These are phyloP conservation scores for Hirudinaria manillensis DNA, from an alignment of 2,888 invertebrate genomes.

Conservation along the genomic window DNA sequence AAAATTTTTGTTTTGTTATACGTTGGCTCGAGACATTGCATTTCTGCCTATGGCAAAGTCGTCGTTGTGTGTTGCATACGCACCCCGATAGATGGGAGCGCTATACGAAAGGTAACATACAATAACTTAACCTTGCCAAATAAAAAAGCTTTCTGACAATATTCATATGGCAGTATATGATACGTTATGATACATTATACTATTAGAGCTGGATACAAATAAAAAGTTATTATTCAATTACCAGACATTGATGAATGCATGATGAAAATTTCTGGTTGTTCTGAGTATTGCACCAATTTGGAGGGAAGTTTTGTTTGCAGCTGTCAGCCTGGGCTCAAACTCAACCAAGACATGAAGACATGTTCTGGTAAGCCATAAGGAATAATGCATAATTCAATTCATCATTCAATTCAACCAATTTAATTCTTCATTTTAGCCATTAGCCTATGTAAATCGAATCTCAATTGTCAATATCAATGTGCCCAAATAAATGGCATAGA, in stretches of 20 bases:
- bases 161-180: no score
- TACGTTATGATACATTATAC: not conserved
- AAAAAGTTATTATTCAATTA: no score
- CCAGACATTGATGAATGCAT: conserved; percentile 32
- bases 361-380: conserved; percentile 11
- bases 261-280: conserved; percentile 12
- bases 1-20: no score
- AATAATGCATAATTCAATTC: not conserved
- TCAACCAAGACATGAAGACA: conserved; percentile 13
- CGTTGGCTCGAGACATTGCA: no score
- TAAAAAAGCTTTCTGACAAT: no score
- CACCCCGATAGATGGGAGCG: no score
- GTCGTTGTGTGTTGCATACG: no score
- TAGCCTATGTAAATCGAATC: not conserved
- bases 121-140: no score
- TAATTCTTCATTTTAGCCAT: conserved; percentile 18
- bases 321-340: conserved; percentile 24
- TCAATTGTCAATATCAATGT: conserved; percentile 21
- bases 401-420: not conserved
- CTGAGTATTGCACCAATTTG: conserved; percentile 24
- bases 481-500: conserved; percentile 17
- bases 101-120: no score
- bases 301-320: conserved; percentile 22
- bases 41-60: no score
- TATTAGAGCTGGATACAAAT: not conserved